Base-by-base conservation (phyloP, 2,797 vertebrate genomes). In the Fistularia tabacaria region DNA sequence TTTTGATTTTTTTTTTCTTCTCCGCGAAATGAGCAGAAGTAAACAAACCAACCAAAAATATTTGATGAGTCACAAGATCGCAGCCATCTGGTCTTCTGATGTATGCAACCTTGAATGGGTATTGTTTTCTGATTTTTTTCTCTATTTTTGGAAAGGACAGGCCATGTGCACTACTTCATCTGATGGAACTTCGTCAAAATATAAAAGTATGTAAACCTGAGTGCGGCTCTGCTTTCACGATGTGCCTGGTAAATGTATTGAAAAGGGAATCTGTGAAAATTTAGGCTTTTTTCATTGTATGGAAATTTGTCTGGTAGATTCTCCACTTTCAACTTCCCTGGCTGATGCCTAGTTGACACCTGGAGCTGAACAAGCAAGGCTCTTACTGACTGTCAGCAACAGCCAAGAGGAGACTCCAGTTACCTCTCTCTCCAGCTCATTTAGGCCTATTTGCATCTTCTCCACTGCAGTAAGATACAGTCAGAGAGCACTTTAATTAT, bases 81-180 rank as follows among this genome's bases (percentile, higher is more conserved):
- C 66, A 81, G 81, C 90, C 90, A 92, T 92, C 91, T 92, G 91
- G 72, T 86, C 84, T 72, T 83, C 84, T 79, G 85, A 88, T 89
- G 87, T 88, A 85, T 85, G 86, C 85, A 88, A 88, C 77, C 87
- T 84, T 77, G 86, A 88, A 83, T 68, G 84, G 79, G 71, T 80
- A 85, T 84, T 87, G 85, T 82, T 64, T 71, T 66, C 46, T 54
- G 49, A 48, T 41, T 38, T 51, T 64, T 58, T 55, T 67, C 57
- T 46, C 10, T 15, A 8, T 51, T 57, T 54, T 39, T 10, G 36
- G 65, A 38, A 43, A 45, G 48, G 67, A 76, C 77, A 52, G 47
- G 68, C 52, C 57, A 53, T 58, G 49, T 53, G 77, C 46, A 58
- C 67, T 74, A 75, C 64, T 75, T 65, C 65, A 68, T 80, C 77